Evolutionary conservation across 2,797 vertebrate species (phyloP).

Genomic region (Zenarchopterus dispar): DNA sequence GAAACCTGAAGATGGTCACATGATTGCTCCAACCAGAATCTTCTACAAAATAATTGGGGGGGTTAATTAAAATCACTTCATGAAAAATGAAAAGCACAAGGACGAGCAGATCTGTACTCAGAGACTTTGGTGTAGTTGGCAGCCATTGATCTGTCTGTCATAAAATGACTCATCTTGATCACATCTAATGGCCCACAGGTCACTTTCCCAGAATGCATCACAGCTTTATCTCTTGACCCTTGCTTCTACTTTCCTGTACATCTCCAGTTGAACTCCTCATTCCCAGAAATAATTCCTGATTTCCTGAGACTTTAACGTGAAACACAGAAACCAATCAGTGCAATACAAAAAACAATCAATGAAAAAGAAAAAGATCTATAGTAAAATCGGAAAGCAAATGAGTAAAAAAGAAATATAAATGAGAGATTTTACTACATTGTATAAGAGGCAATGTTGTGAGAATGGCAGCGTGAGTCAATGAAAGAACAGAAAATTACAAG

Average conservation of each 20-base stretch:
- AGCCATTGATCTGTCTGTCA: not conserved
- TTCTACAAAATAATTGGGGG: no score
- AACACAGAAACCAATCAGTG: not conserved
- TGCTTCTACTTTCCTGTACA: constrained; percentile 25
- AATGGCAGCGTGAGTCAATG: constrained; percentile 32
- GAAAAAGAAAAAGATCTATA: constrained; percentile 6
- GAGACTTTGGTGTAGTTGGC: no score
- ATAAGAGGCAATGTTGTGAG: constrained; percentile 8
- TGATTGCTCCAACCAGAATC: no score
- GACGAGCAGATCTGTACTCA: no score
- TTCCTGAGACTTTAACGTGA: constrained; percentile 3
- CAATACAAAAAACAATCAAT: not conserved
- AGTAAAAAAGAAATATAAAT: not conserved
- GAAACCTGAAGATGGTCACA: no score
- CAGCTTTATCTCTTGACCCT: constrained; percentile 34
- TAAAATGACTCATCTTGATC: constrained; percentile 14
- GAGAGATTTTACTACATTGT: not conserved
- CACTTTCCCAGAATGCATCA: constrained; percentile 48
- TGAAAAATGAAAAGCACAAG: no score
- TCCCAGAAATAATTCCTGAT: constrained; percentile 26
- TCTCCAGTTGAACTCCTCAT: not conserved
- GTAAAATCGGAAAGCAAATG: not conserved
- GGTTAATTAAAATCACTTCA: no score
- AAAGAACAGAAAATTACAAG: constrained; percentile 61
- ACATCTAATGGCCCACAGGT: constrained; percentile 12